Base-by-base conservation (phyloP, 2,113 vertebrate genomes). In the Galeopterus variegatus region DNA sequence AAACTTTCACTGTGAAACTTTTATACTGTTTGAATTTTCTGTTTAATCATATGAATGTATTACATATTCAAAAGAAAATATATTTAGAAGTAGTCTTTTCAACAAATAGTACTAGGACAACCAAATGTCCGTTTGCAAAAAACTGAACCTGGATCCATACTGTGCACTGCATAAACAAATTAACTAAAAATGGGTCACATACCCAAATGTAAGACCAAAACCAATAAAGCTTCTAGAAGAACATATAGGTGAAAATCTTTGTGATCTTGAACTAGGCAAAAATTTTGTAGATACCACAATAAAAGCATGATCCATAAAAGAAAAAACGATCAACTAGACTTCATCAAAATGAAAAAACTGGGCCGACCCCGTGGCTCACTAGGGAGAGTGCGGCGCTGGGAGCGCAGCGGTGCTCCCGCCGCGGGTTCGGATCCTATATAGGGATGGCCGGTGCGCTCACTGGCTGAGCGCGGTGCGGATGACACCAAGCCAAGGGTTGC, bases 1-100 rank as follows among this genome's bases (percentile, higher is more conserved):
- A 19, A 33, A 23, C 91, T 84, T 96, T 85, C 54, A 88, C 14
- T 6, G 10, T 88, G 11, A 92, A 65, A 14, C 28, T 45, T 65
- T 41, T 75, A 65, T 41, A 82, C 2, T 60, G 4, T 79, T 65
- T 54, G 41, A 80, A 36, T 18, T 87, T 82, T 96, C 23, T 21
- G 18, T 76, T 64, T 92, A 88, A 82, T 64, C 15, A 3, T 50
- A 73, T 45, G 19, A 72, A 92, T 67, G 17, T 9, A 64, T 36
- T 80, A 62, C 11, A 86, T 70, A 82, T 95, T 69, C 14, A 76
- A 90, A 82, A 81, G 28, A 94, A 87, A 88, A 79, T 80, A 14
- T 52, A 81, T 24, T 91, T 54, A 3, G 80, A 91, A 58, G 62
- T n/a, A n/a, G n/a, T 48, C 70, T 87, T 80, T 93, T 85, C 56